Base-by-base conservation (phyloP, 2,113 vertebrate species). In the Coryphaenoides rupestris region DNA sequence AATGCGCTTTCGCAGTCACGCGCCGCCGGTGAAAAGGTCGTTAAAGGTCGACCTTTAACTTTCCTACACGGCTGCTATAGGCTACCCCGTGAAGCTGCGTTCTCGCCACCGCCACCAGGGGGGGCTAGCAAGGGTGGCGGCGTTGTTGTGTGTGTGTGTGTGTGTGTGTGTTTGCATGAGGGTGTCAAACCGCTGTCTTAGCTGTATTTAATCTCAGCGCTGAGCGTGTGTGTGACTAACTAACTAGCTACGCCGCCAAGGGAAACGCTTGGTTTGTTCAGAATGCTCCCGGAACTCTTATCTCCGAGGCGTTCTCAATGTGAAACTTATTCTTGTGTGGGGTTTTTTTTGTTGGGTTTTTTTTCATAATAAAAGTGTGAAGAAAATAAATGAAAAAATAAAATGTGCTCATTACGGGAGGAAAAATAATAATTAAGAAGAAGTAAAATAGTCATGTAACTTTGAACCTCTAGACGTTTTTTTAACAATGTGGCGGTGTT, bases 261-360 rank as follows among this genome's bases (percentile, higher is more conserved):
- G 81, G 69, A 81, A 81, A 73, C 65, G 60, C 78, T 79, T 62
- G 69, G 77, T 72, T 72, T 73, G 73, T 70, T 12, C n/a, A n/a
- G 70, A 82, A 81, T 78, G 79, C 78, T 79, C 79, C 77, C 82
- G 68, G 28, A 26, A n/a, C n/a, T n/a, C 68, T 74, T 75, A 72
- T 70, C 58, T 74, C 23, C 23, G 70, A 46, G 74, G 71, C 77
- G 71, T 83, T 71, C 64, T 77, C 77, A 78, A 80, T 88, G 88
- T 90, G 82, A 87, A 40, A 87, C 91, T 92, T n/a, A n/a, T n/a
- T n/a, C n/a, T n/a, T n/a, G n/a, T n/a, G n/a, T n/a, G n/a, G n/a
- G n/a, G n/a, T n/a, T n/a, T n/a, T n/a, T n/a, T n/a, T 92, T 88
- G 93, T 94, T 93, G 89, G 93, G 93, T 68, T 94, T 93, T 68